phyloP scores from a whole-genome alignment of 1,140 invertebrate genomes.

The Macrostomum lignano region DNA sequence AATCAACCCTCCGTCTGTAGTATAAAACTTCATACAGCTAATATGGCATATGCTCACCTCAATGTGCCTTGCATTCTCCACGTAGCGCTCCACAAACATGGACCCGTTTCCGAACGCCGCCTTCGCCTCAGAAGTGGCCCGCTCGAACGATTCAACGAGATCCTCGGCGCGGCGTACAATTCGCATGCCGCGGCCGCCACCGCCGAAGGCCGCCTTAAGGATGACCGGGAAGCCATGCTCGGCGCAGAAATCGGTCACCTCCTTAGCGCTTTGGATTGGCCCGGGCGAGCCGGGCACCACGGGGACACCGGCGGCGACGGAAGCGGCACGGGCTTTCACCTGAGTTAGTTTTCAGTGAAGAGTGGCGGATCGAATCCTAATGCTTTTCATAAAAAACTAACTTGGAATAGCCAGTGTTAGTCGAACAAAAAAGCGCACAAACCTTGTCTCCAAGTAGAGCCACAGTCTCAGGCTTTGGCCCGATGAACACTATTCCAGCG shows the following conservation, averaged over 20 bases:
- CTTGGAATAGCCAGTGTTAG: too few species aligned
- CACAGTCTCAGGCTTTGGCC: conserved; percentile 68
- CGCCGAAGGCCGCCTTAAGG: conserved; percentile 91
- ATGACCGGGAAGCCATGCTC: conserved; percentile 84
- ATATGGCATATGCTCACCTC: too few species aligned
- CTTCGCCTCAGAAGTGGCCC: conserved; percentile 71
- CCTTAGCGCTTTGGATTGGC: conserved; percentile 54
- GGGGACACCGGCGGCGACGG: too few species aligned
- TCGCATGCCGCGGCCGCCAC: conserved; percentile 88
- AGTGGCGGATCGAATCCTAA: too few species aligned
- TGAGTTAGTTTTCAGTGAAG: too few species aligned
- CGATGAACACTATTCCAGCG: conserved; percentile 73
- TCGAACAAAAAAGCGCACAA: too few species aligned
- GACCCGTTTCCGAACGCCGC: conserved; percentile 89
- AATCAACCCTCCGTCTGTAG: too few species aligned
- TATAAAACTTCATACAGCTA: too few species aligned
- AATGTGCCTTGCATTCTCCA: conserved; percentile 83
- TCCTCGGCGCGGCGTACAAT: too few species aligned
- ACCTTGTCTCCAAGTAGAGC: conserved; percentile 93
- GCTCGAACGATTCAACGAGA: conserved; percentile 60
- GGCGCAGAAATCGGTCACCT: conserved; percentile 62
- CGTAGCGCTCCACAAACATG: conserved; percentile 94
- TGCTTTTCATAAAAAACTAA: too few species aligned
- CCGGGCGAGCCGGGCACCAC: conserved; percentile 60
- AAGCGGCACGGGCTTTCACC: too few species aligned